Evolutionary conservation across 2,888 invertebrate genomes (phyloP).

Genomic region (Drosophila neutralis): DNA sequence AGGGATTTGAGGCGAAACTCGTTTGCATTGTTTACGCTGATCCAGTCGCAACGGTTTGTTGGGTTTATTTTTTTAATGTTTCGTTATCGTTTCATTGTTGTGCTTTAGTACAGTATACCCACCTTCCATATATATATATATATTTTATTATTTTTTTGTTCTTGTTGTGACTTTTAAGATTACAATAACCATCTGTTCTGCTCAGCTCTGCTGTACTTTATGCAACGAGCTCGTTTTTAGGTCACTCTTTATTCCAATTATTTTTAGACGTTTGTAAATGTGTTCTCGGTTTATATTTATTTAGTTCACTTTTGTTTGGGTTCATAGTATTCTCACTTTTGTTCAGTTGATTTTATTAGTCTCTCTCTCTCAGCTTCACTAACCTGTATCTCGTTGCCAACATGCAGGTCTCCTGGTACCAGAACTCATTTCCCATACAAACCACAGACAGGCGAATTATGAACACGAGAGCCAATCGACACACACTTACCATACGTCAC

Average conservation of each 20-base stretch:
- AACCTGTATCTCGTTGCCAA: constrained; percentile 19
- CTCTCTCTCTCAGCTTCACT: background rate
- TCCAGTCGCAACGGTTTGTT: constrained; percentile 88
- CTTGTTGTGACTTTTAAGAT: constrained; percentile 54
- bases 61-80: constrained; percentile 54
- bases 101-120: constrained; percentile 3
- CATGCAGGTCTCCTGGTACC: constrained; percentile 89
- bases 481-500: constrained; percentile 88
- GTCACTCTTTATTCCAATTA: constrained; percentile 53
- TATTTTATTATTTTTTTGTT: constrained; percentile 13
- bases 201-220: constrained; percentile 21
- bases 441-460: constrained; percentile 89
- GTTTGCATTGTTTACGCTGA: constrained; percentile 89
- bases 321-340: background rate
- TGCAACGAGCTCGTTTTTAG: constrained; percentile 60
- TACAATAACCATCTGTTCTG: constrained; percentile 47
- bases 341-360: constrained; percentile 41
- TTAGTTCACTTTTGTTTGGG: constrained; percentile 20
- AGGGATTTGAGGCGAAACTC: constrained; percentile 89
- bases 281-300: constrained; percentile 14
- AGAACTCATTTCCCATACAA: constrained; percentile 89
- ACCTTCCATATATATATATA: constrained; percentile 15
- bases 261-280: constrained; percentile 5
- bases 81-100: constrained; percentile 50
- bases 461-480: constrained; percentile 89